Percentiles rank a stretch among this genome's conserved stretches.
These are phyloP conservation scores for Ammodytes marinus DNA, from an alignment of 2,113 vertebrate species.

Conservation along the genomic window DNA sequence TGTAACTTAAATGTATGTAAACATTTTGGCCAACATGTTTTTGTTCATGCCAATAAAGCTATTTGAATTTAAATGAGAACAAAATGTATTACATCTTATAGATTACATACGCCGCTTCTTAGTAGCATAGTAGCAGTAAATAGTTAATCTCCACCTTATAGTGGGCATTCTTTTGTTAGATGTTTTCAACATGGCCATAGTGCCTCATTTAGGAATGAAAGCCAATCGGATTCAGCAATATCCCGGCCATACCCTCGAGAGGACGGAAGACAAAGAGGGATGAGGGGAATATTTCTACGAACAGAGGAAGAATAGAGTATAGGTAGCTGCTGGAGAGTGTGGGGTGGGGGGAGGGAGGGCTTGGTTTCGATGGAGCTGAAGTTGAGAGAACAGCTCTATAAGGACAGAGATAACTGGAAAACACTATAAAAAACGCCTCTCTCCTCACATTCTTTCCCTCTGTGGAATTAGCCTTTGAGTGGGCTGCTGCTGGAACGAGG, in stretches of 20 bases:
- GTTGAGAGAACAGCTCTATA: slow-evolving; percentile 71
- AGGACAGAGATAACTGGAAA: slow-evolving; percentile 78
- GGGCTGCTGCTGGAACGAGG: slow-evolving; percentile 65
- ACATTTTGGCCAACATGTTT: too few relatives aligned
- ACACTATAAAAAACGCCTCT: slow-evolving; percentile 74
- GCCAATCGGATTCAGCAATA: slow-evolving; percentile 40
- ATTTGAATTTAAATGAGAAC: background rate
- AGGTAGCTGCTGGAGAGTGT: slow-evolving; percentile 57
- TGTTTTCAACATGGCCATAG: slow-evolving; percentile 27
- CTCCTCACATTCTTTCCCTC: slow-evolving; percentile 73
- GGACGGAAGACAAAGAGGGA: slow-evolving; percentile 58
- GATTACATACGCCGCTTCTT: too few relatives aligned
- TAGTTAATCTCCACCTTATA: background rate
- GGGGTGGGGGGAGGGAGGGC: slow-evolving; percentile 47
- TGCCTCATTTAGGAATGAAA: slow-evolving; percentile 48
- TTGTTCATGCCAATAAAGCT: slow-evolving; percentile 11
- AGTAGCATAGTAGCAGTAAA: too few relatives aligned
- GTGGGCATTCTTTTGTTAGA: slow-evolving; percentile 7
- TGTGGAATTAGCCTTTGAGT: slow-evolving; percentile 79
- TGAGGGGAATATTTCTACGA: slow-evolving; percentile 48
- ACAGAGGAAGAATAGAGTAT: slow-evolving; percentile 52
- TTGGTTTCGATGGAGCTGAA: slow-evolving; percentile 70
- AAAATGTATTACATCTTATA: background rate
- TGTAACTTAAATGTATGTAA: too few relatives aligned
- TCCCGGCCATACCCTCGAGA: slow-evolving; percentile 30